Conservation (phyloP, 2,113 vertebrate species). For the Circaetus gallicus region DNA sequence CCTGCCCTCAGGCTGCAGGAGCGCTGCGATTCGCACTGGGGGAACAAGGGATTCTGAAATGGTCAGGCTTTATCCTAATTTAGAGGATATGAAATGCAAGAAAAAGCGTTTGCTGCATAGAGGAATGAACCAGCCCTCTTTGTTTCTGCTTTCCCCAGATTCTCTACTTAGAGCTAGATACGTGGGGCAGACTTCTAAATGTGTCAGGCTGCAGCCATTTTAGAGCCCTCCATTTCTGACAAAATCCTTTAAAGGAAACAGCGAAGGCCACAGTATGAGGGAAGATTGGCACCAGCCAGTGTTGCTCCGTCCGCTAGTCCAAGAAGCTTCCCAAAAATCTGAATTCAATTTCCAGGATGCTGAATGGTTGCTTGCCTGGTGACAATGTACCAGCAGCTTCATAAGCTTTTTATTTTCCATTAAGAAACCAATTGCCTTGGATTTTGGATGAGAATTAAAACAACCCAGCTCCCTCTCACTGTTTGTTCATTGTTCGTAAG, state of each 20-base stretch:
- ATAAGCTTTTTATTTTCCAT: not conserved
- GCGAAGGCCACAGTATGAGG: not conserved
- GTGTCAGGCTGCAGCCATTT: not conserved
- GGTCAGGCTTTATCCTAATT: not conserved
- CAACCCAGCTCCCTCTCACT: constrained; percentile 23
- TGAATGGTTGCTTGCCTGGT: not conserved
- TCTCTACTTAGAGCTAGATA: not conserved
- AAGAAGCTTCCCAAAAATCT: constrained; percentile 52
- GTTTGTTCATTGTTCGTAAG: constrained; percentile 34
- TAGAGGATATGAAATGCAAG: not conserved
- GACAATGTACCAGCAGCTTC: constrained; percentile 42
- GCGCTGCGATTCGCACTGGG: not conserved
- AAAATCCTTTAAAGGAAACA: constrained; percentile 24
- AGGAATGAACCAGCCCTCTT: not conserved
- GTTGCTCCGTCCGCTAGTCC: not conserved
- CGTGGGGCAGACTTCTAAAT: rapidly evolving
- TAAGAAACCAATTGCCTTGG: not conserved
- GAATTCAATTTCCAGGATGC: constrained; percentile 47
- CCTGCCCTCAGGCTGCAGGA: not conserved
- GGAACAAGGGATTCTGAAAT: not conserved
- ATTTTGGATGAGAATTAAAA: not conserved
- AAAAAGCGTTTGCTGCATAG: not conserved
- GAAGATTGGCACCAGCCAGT: not conserved
- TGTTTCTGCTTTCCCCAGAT: not conserved
- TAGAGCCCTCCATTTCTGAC: not conserved